These are phyloP conservation scores for Ips typographus DNA, from an alignment of 1,140 invertebrate genomes.

Conservation along the genomic window DNA sequence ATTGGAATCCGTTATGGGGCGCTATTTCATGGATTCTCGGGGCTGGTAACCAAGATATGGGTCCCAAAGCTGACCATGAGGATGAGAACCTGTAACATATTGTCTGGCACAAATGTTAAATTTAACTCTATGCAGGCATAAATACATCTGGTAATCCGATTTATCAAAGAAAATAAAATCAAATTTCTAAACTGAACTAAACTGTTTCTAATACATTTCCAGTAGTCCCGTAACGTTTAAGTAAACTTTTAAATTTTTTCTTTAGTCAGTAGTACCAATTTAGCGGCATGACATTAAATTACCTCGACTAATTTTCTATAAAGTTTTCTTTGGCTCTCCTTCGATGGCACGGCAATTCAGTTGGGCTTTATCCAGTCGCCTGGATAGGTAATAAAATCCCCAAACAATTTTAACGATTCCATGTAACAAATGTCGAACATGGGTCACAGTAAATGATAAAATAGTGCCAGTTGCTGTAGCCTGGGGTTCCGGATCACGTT, in stretches of 20 bases:
- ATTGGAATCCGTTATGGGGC: conserved; percentile 18
- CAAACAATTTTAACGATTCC: conserved; percentile 32
- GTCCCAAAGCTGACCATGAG: conserved; percentile 45
- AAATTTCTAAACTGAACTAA: too few relatives aligned
- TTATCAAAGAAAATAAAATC: too few relatives aligned
- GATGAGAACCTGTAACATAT: conserved; percentile 43
- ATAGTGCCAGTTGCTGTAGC: conserved; percentile 22
- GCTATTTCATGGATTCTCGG: conserved; percentile 44
- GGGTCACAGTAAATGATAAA: conserved; percentile 32
- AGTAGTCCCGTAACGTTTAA: too few relatives aligned
- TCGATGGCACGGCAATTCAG: neutral
- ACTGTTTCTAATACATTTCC: too few relatives aligned
- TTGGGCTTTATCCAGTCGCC: neutral
- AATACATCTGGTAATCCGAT: too few relatives aligned
- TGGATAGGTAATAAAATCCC: conserved; percentile 23
- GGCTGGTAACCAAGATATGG: conserved; percentile 30
- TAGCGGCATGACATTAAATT: too few relatives aligned
- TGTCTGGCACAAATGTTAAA: too few relatives aligned
- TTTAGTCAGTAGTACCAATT: too few relatives aligned
- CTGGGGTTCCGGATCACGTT: conserved; percentile 27
- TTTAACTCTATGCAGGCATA: too few relatives aligned
- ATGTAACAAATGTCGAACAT: conserved; percentile 34
- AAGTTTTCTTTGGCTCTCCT: neutral
- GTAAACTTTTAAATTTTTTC: too few relatives aligned
- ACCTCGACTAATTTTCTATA: too few relatives aligned